These are phyloP conservation scores for Cranoglanis bouderius DNA, from an alignment of 2,113 vertebrate genomes.

Conservation along the genomic window DNA sequence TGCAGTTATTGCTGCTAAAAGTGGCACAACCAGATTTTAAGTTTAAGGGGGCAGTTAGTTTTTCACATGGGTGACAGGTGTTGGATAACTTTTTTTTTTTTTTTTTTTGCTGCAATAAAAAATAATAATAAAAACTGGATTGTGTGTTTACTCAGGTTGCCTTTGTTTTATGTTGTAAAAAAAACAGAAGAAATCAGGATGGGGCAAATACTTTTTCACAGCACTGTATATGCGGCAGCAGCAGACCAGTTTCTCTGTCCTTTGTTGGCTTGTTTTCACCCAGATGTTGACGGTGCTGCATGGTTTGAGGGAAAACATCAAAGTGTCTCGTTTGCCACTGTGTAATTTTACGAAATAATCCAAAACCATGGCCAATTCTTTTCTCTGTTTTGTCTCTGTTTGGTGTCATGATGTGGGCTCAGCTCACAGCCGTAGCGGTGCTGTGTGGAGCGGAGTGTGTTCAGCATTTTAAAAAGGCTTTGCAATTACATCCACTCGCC, in stretches of 20 bases:
- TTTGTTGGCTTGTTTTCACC: neutral
- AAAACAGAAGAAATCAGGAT: too few relatives aligned
- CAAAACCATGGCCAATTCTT: neutral
- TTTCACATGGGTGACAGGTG: too few relatives aligned
- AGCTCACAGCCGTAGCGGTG: neutral
- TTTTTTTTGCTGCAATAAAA: too few relatives aligned
- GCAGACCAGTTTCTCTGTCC: neutral
- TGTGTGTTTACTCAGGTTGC: too few relatives aligned
- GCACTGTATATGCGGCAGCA: too few relatives aligned
- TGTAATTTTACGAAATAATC: neutral
- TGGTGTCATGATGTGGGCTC: neutral
- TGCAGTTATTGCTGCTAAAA: too few relatives aligned
- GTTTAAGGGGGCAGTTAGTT: too few relatives aligned
- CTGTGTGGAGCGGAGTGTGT: neutral
- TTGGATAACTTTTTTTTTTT: too few relatives aligned
- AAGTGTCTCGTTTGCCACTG: neutral
- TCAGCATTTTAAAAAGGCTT: constrained; percentile 22
- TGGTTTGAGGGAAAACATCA: neutral
- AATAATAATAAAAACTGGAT: too few relatives aligned
- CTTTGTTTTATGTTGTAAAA: too few relatives aligned
- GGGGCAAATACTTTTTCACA: too few relatives aligned
- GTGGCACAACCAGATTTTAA: too few relatives aligned
- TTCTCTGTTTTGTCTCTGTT: neutral
- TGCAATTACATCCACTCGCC: neutral
- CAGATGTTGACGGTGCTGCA: neutral